phyloP scores from a whole-genome alignment of 2,888 invertebrate species.

The Crocallis elinguaria region DNA sequence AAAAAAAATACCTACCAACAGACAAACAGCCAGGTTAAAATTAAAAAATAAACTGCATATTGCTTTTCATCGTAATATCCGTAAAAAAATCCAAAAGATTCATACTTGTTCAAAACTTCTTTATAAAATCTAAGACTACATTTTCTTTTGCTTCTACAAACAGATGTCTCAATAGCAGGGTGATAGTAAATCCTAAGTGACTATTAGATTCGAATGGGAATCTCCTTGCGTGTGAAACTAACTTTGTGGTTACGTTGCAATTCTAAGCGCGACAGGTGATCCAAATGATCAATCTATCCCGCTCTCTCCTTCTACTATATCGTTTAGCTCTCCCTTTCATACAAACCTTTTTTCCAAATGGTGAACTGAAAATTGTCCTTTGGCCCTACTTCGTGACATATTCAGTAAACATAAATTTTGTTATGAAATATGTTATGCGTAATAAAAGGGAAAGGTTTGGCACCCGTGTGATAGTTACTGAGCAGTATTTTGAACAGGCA shows the following conservation, averaged over 20 bases:
- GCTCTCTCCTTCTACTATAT: conserved; percentile 19
- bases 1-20: too few species aligned
- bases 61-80: too few species aligned
- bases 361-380: conserved; percentile 38
- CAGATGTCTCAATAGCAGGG: conserved; percentile 4
- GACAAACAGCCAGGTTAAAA: too few species aligned
- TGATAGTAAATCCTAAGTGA: conserved; percentile 20
- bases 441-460: conserved; percentile 32
- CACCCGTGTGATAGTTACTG: conserved; percentile 20
- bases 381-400: conserved; percentile 31
- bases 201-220: conserved; percentile 35
- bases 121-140: background rate
- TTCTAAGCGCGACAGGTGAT: conserved; percentile 57
- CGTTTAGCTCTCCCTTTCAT: conserved; percentile 27
- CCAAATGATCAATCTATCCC: conserved; percentile 42
- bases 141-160: background rate
- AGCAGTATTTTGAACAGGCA: conserved; percentile 15
- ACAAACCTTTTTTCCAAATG: conserved; percentile 32
- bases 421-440: conserved; percentile 36
- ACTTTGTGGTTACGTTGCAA: conserved; percentile 53
- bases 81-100: too few species aligned
- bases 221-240: conserved; percentile 43
- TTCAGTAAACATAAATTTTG: conserved; percentile 41
- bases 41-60: too few species aligned
- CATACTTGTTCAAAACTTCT: too few species aligned